Evolutionary conservation across 2,797 vertebrate genomes (phyloP).

Genomic region (Acrocephalus scirpaceus): DNA sequence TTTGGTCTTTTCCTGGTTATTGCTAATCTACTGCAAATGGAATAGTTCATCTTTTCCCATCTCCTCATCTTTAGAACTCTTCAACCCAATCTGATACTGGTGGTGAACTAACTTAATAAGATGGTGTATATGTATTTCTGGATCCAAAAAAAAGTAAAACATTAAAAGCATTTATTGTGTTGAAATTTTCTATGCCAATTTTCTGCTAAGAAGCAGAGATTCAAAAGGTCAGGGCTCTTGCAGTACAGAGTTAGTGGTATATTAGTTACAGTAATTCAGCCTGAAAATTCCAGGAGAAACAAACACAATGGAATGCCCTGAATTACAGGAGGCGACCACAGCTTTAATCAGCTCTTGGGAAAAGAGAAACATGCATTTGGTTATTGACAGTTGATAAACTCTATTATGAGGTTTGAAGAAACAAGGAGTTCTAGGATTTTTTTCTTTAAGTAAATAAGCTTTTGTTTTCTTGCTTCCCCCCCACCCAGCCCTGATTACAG

Average conservation of each 20-base stretch:
- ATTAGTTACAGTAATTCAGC: conserved; percentile 80
- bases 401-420: conserved; percentile 45
- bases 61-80: conserved; percentile 57
- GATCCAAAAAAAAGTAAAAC: conserved; percentile 72
- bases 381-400: conserved; percentile 75
- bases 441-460: conserved; percentile 7
- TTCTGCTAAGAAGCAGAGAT: conserved; percentile 69
- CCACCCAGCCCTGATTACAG: not conserved
- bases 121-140: conserved; percentile 61
- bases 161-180: conserved; percentile 70
- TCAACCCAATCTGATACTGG: conserved; percentile 54
- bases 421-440: not conserved
- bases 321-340: conserved; percentile 75
- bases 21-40: conserved; percentile 51
- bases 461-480: not conserved
- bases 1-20: conserved; percentile 28
- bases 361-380: conserved; percentile 70
- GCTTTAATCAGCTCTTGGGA: conserved; percentile 76
- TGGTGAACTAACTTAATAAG: conserved; percentile 69
- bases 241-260: conserved; percentile 69
- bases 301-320: conserved; percentile 72
- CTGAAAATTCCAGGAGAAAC: conserved; percentile 78
- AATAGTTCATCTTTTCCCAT: conserved; percentile 59
- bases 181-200: conserved; percentile 77
- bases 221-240: conserved; percentile 74